Evolutionary conservation across 1,140 invertebrate species (phyloP).

Genomic region (Platyura marginata): DNA sequence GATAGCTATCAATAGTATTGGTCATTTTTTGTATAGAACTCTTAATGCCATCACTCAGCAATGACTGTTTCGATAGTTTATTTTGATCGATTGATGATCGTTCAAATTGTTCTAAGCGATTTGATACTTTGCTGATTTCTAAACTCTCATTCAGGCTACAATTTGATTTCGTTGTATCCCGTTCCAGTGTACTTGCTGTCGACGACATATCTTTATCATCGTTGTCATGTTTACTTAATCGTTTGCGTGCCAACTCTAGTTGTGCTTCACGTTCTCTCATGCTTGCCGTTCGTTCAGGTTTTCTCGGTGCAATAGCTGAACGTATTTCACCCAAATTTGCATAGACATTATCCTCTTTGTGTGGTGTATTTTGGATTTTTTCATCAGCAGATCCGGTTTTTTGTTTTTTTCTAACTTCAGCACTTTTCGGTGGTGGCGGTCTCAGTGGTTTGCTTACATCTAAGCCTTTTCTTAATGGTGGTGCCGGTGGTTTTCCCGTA

Average conservation of each 20-base stretch:
- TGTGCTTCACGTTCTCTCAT: slow-evolving; percentile 52
- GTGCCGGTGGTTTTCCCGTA: slow-evolving; percentile 29
- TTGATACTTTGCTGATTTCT: slow-evolving; percentile 3
- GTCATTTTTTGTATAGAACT: slow-evolving; percentile 24
- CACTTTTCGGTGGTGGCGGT: slow-evolving; percentile 49
- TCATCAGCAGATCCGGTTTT: slow-evolving; percentile 25
- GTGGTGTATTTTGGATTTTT: slow-evolving; percentile 24
- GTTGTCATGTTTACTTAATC: slow-evolving; percentile 17
- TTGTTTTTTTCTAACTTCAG: slow-evolving; percentile 37
- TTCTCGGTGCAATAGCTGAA: slow-evolving; percentile 50
- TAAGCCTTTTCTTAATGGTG: slow-evolving; percentile 25
- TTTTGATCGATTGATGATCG: not conserved
- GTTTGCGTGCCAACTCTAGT: slow-evolving; percentile 34
- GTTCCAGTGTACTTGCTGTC: slow-evolving; percentile 9
- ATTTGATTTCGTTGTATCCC: slow-evolving; percentile 10
- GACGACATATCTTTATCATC: slow-evolving; percentile 21
- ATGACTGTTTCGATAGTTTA: not conserved
- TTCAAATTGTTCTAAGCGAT: slow-evolving; percentile 5
- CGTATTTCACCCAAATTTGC: slow-evolving; percentile 64
- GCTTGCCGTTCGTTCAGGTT: slow-evolving; percentile 64
- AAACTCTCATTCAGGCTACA: not conserved
- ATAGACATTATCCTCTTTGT: slow-evolving; percentile 48
- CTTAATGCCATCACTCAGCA: slow-evolving; percentile 13
- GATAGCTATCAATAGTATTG: slow-evolving; percentile 22
- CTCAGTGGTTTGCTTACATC: slow-evolving; percentile 41